These are phyloP conservation scores for Callospermophilus lateralis DNA, from an alignment of 2,113 vertebrate genomes.

Conservation along the genomic window DNA sequence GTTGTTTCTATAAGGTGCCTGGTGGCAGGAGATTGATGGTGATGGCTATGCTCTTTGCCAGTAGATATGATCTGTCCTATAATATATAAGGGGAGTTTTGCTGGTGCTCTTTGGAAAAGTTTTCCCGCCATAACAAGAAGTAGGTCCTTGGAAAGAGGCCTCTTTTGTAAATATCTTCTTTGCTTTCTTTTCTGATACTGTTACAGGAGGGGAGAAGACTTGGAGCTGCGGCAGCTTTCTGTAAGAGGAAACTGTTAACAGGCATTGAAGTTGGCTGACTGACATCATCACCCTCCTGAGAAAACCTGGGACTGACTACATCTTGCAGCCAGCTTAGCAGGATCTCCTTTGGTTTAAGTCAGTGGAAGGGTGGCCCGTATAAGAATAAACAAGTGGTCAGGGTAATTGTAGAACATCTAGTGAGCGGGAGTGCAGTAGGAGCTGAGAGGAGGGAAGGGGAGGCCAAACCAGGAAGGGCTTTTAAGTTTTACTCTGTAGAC, in stretches of 20 bases:
- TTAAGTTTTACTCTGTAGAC: background rate
- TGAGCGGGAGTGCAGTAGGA: background rate
- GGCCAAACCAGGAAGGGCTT: background rate
- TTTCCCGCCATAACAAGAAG: background rate
- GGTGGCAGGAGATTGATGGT: background rate
- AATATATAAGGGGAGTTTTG: background rate
- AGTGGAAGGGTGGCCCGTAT: background rate
- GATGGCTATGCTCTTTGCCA: background rate
- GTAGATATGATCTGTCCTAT: background rate
- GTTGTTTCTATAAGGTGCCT: background rate
- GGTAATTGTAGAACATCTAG: background rate
- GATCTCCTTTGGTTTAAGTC: background rate
- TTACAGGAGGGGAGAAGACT: background rate
- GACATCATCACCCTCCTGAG: background rate
- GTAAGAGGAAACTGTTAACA: background rate
- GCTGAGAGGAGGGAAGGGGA: background rate
- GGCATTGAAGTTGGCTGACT: background rate
- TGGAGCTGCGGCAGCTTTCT: background rate
- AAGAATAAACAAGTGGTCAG: background rate
- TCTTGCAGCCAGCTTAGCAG: background rate
- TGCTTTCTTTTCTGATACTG: conserved; percentile 12
- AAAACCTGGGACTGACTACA: background rate
- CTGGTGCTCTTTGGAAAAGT: background rate
- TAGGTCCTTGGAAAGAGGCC: background rate
- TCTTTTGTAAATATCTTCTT: background rate